A percentile compares a stretch with the other conserved stretches of the same genome.
Conservation (phyloP, 2,888 invertebrate species). For the Napeogenes sylphis region DNA sequence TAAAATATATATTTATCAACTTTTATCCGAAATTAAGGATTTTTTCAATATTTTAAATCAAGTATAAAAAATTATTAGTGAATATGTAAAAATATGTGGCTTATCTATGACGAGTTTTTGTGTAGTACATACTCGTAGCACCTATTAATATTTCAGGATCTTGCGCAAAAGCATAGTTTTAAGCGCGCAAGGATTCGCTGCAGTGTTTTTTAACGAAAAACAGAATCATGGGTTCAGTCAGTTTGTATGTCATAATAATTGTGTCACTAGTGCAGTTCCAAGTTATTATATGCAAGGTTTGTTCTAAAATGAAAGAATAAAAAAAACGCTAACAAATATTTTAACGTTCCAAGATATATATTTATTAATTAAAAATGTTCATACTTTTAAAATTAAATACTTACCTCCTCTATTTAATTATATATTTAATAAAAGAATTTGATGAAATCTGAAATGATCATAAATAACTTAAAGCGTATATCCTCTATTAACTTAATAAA, state of each 20-base stretch:
- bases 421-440: too few species aligned
- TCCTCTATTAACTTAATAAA: too few species aligned
- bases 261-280: slow-evolving; percentile 53
- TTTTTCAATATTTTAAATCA: too few species aligned
- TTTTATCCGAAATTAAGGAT: too few species aligned
- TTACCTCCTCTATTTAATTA: too few species aligned
- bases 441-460: too few species aligned
- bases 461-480: too few species aligned
- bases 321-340: not conserved
- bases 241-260: slow-evolving; percentile 49
- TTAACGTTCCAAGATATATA: too few species aligned
- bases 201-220: slow-evolving; percentile 56
- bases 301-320: slow-evolving; percentile 25
- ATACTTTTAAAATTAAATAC: too few species aligned
- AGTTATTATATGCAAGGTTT: slow-evolving; percentile 51
- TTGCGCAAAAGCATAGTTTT: slow-evolving; percentile 65
- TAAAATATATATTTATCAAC: too few species aligned
- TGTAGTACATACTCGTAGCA: slow-evolving; percentile 38
- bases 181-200: slow-evolving; percentile 55
- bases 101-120: slow-evolving; percentile 36
- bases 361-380: too few species aligned
- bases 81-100: not conserved
- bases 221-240: slow-evolving; percentile 57
- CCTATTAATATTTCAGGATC: slow-evolving; percentile 53
- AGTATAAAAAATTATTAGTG: too few species aligned